A percentile compares a stretch with the other conserved stretches of the same genome.
These are phyloP conservation scores for Neotoxoptera formosana DNA, from an alignment of 1,140 invertebrate species.

Conservation along the genomic window DNA sequence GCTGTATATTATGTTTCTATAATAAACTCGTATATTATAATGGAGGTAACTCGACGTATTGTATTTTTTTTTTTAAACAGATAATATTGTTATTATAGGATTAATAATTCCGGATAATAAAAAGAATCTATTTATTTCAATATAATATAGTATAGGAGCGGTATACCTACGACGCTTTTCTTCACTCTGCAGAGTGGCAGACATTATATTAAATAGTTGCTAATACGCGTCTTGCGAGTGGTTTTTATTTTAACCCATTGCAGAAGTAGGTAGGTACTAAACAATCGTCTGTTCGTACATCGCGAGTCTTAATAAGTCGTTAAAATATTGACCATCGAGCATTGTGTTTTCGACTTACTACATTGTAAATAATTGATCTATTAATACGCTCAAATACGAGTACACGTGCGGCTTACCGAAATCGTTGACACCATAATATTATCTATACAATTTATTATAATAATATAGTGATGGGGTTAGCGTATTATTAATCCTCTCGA, in stretches of 20 bases:
- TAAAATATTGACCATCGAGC: neutral
- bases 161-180: too few relatives aligned
- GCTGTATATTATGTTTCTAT: too few relatives aligned
- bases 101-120: neutral
- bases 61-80: too few relatives aligned
- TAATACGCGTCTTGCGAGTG: neutral
- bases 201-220: too few relatives aligned
- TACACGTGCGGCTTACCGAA: neutral
- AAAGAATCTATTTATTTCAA: neutral
- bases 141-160: too few relatives aligned
- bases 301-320: neutral
- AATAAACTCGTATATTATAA: too few relatives aligned
- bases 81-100: neutral
- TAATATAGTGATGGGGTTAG: too few relatives aligned
- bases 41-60: too few relatives aligned
- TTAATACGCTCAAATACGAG: neutral
- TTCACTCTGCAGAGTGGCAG: too few relatives aligned
- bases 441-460: too few relatives aligned
- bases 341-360: neutral
- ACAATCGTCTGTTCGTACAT: neutral
- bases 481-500: too few relatives aligned
- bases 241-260: neutral
- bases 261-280: too few relatives aligned
- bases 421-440: neutral
- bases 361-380: neutral